Evolutionary conservation across 2,888 invertebrate species (phyloP).

Genomic region (Agrypnus murinus): DNA sequence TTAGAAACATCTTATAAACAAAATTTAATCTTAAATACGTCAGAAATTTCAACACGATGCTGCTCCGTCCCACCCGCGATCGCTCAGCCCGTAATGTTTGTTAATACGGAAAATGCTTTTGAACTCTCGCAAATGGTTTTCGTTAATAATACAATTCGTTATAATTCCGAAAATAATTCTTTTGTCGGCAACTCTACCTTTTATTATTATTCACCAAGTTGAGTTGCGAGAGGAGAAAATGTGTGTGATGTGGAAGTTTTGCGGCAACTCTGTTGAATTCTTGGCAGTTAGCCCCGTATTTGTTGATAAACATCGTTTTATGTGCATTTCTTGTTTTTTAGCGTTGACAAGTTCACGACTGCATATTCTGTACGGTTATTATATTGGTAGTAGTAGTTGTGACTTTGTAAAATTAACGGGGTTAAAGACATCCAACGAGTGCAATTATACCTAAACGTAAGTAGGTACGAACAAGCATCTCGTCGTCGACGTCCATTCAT

Average conservation of each 20-base stretch:
- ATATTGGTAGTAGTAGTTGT: not conserved
- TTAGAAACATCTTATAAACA: too few relatives aligned
- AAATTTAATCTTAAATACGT: too few relatives aligned
- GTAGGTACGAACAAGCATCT: not conserved
- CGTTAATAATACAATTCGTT: too few relatives aligned
- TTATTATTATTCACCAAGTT: too few relatives aligned
- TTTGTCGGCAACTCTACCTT: too few relatives aligned
- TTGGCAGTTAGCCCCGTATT: slow-evolving; percentile 45
- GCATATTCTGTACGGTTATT: not conserved
- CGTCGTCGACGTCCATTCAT: not conserved
- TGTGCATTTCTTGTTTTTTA: slow-evolving; percentile 45
- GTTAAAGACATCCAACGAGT: slow-evolving; percentile 8
- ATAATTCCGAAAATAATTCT: too few relatives aligned
- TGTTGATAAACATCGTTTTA: slow-evolving; percentile 51
- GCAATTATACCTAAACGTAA: not conserved
- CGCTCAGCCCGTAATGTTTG: too few relatives aligned
- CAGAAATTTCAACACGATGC: too few relatives aligned
- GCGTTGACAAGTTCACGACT: slow-evolving; percentile 33
- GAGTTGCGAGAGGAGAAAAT: too few relatives aligned
- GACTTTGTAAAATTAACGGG: slow-evolving; percentile 5
- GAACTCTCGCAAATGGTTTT: too few relatives aligned
- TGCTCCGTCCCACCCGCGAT: too few relatives aligned
- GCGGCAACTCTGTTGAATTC: slow-evolving; percentile 32
- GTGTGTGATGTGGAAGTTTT: not conserved
- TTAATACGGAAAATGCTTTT: too few relatives aligned